Percentiles rank a stretch among this genome's conserved stretches.
Conservation (phyloP, 1,140 invertebrate species). For the Ostrea edulis region DNA sequence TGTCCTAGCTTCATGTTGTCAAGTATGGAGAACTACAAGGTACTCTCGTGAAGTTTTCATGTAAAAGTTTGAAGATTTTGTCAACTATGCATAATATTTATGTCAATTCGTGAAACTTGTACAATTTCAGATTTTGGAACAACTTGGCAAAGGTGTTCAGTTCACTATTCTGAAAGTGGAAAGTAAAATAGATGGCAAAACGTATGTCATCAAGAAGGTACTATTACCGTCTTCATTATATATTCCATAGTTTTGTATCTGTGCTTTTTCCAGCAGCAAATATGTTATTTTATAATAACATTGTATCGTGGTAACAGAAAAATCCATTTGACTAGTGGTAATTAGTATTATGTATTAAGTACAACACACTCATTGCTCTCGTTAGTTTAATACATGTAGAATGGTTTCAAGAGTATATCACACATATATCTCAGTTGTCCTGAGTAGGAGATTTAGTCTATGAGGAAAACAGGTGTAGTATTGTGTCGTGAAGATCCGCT, state of each 20-base stretch:
- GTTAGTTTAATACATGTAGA: no score
- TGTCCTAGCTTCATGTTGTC: conserved; percentile 70
- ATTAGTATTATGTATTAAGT: no score
- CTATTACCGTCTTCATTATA: background rate
- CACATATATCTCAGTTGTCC: no score
- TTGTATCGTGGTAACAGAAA: no score
- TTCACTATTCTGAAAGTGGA: conserved; percentile 70
- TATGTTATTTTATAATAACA: no score
- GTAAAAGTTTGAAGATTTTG: background rate
- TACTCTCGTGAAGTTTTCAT: conserved; percentile 41
- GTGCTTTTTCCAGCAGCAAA: no score
- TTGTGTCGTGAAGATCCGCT: no score
- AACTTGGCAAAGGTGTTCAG: conserved; percentile 73
- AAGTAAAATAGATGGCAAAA: conserved; percentile 62
- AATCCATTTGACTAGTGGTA: no score
- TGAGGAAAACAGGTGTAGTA: no score
- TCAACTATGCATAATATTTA: background rate
- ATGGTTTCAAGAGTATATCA: no score
- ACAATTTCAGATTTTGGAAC: conserved; percentile 67
- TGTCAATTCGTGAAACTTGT: background rate
- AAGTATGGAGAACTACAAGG: conserved; percentile 74
- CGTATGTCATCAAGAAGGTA: conserved; percentile 75
- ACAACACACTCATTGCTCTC: no score
- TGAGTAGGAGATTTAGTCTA: no score
- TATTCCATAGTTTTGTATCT: background rate